These are phyloP conservation scores for Glossosoma conforme DNA, from an alignment of 1,140 invertebrate genomes.

Conservation along the genomic window DNA sequence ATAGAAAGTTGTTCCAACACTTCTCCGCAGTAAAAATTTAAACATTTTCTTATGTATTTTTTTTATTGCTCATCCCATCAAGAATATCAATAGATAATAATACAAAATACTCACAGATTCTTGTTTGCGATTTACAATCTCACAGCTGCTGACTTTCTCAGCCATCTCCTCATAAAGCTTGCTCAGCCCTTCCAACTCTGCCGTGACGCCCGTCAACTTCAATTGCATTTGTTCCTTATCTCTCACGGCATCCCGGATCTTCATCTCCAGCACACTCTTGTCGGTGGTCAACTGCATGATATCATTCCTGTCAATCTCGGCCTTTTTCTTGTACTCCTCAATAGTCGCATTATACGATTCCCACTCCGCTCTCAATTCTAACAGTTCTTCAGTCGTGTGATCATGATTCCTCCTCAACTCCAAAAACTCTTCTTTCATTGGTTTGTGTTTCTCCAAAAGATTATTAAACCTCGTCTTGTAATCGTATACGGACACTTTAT, in stretches of 20 bases:
- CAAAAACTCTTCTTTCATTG: slow-evolving; percentile 32
- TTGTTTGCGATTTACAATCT: slow-evolving; percentile 16
- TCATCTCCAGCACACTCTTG: not conserved
- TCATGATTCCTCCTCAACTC: slow-evolving; percentile 36
- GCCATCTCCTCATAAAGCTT: slow-evolving; percentile 11
- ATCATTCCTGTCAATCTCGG: slow-evolving; percentile 8
- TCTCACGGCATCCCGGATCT: slow-evolving; percentile 34
- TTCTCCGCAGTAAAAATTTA: too few species aligned
- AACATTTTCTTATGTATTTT: too few species aligned
- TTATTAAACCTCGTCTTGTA: slow-evolving; percentile 43
- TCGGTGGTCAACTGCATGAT: slow-evolving; percentile 10
- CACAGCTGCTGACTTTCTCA: slow-evolving; percentile 1
- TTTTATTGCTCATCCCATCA: too few species aligned
- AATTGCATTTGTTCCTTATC: slow-evolving; percentile 12
- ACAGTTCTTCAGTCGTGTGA: slow-evolving; percentile 29
- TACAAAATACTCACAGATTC: slow-evolving; percentile 16
- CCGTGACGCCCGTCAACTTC: slow-evolving; percentile 4
- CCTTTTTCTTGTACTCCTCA: slow-evolving; percentile 13
- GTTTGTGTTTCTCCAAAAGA: slow-evolving; percentile 45
- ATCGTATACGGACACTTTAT: slow-evolving; percentile 41
- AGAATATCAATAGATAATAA: too few species aligned
- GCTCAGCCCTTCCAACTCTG: slow-evolving; percentile 10
- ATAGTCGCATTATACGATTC: slow-evolving; percentile 23
- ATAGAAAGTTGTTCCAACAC: too few species aligned
- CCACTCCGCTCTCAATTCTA: slow-evolving; percentile 34